Evolutionary conservation across 2,888 invertebrate genomes (phyloP), one percentile per base, ranked within the genome.

Genomic region (Rhagonycha lutea): DNA sequence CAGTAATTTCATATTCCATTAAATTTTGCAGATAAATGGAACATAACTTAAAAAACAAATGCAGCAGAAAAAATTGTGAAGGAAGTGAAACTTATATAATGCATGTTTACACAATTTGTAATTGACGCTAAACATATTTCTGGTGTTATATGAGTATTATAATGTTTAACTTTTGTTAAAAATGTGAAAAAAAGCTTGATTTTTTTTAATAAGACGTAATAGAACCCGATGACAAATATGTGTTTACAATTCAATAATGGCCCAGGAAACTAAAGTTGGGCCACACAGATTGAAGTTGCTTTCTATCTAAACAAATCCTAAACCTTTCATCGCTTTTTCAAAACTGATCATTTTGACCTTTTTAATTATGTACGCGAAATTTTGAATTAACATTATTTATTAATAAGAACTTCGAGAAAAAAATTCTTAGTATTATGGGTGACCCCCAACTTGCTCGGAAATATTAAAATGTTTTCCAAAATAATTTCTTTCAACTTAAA

Each of bases 271-370:
- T 47, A 47, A 47, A 47, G 47, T 47, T 76, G 62, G 83, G 81
- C 84, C 84, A 83, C 84, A 84, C 84, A 84, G 82, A 83, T 81
- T 81, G 83, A 80, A 74, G 81, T 82, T 83, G 82, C 81, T 81
- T 78, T 80, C 83, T 82, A 82, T 85, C 83, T 83, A 86, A 86
- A 86, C 86, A 86, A 85, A 83, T 82, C 83, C 84, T 85, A 85
- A 85, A 86, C 81, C 85, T 83, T 83, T 86, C 85, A 84, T 84
- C 86, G 83, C 83, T 82, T 77, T 71, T 79, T 81, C 81, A 82
- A 85, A 85, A 84, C 84, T 83, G 82, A 29, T 68, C 32, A 32
- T 11, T 28, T 68, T 24, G 12, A 24, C 11, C 24, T 65, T 65
- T 65, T 65, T 65, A 65, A 65, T 65, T 65, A 65, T n/a, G 7